These are phyloP conservation scores for Tretioscincus oriximinensis DNA, from an alignment of 2,113 vertebrate species.

Conservation along the genomic window DNA sequence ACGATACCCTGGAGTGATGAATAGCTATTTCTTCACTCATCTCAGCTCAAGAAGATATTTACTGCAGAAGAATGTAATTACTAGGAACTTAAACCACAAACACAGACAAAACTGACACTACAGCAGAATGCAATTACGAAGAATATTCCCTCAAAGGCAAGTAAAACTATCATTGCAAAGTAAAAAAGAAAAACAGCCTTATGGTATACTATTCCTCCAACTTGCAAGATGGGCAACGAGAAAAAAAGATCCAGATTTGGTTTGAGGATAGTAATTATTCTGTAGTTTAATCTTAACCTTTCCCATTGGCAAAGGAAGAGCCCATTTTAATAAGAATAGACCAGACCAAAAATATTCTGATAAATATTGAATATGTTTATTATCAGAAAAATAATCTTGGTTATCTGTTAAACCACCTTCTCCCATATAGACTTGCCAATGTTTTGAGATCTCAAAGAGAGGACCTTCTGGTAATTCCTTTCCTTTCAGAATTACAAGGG, in stretches of 20 bases:
- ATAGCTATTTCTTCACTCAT: conserved; percentile 4
- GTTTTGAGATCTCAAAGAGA: too few relatives aligned
- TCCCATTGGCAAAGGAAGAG: conserved; percentile 44
- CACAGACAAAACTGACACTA: conserved; percentile 6
- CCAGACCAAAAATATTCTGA: conserved; percentile 48
- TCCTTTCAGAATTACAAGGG: background rate
- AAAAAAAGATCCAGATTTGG: background rate
- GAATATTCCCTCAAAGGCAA: conserved; percentile 11
- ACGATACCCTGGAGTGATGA: background rate
- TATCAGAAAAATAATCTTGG: conserved; percentile 42
- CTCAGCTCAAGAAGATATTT: background rate
- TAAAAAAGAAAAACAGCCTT: background rate
- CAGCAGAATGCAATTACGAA: background rate
- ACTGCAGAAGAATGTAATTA: conserved; percentile 11
- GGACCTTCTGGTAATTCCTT: conserved; percentile 3
- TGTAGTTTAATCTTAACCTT: conserved; percentile 49
- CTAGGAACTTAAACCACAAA: conserved; percentile 12
- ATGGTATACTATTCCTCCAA: background rate
- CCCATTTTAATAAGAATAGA: conserved; percentile 53
- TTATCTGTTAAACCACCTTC: background rate
- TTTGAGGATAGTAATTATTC: conserved; percentile 12
- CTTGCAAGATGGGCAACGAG: background rate
- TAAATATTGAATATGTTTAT: conserved; percentile 27
- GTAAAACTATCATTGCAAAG: conserved; percentile 7
- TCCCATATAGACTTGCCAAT: background rate